phyloP scores from a whole-genome alignment of 2,797 vertebrate species.

The Odontamblyopus rebecca region DNA sequence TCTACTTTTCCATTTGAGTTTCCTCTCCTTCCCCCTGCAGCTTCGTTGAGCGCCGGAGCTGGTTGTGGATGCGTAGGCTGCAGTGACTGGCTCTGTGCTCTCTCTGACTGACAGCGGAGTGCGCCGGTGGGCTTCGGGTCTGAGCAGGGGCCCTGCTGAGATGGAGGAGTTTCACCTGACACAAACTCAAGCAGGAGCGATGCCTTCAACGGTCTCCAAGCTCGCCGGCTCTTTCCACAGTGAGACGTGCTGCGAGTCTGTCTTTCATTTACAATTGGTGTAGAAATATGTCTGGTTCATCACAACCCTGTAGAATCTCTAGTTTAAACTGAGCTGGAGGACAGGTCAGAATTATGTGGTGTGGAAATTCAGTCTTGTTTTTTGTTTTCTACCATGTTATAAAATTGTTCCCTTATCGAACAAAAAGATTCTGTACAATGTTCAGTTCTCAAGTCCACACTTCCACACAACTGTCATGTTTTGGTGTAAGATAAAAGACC shows the following conservation, averaged over 20 bases:
- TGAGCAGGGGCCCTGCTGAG: conserved; percentile 23
- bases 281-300: no score
- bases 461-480: no score
- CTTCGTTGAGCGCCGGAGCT: not conserved
- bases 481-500: no score
- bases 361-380: no score
- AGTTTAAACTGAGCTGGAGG: no score
- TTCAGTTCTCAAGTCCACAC: no score
- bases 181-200: conserved; percentile 43
- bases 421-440: no score
- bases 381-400: no score
- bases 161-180: conserved; percentile 33
- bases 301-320: no score
- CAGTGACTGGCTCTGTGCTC: not conserved
- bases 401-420: no score
- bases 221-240: conserved; percentile 14
- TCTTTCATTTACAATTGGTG: not conserved
- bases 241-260: not conserved
- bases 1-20: no score
- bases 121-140: conserved; percentile 4
- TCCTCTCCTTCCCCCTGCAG: not conserved
- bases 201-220: conserved; percentile 15
- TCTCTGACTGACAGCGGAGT: conserved; percentile 25
- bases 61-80: conserved; percentile 19
- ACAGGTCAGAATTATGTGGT: no score